phyloP scores from a whole-genome alignment of 2,797 vertebrate genomes.

The Diplodus sargus region DNA sequence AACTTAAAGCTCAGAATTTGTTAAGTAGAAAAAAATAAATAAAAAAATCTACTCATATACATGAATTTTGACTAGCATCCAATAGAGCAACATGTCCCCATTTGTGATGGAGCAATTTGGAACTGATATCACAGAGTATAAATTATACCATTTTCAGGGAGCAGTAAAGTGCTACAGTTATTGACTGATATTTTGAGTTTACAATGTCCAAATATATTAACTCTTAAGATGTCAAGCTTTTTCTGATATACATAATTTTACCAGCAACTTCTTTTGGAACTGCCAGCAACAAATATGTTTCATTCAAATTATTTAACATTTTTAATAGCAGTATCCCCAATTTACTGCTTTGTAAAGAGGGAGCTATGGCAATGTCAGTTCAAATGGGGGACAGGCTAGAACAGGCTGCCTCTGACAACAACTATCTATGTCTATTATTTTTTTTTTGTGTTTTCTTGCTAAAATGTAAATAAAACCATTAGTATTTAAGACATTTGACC shows the following conservation, averaged over 20 bases:
- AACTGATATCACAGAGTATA: neutral
- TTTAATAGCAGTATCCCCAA: neutral
- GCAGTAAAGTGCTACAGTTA: neutral
- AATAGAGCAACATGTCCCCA: neutral
- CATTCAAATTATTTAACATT: slow-evolving; percentile 3
- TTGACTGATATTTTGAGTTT: neutral
- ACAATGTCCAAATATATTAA: neutral
- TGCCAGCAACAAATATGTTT: neutral
- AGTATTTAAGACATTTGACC: neutral
- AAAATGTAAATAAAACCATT: too few relatives aligned
- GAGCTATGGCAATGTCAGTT: neutral
- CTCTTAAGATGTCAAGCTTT: neutral
- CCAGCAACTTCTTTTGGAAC: neutral
- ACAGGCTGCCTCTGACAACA: too few relatives aligned
- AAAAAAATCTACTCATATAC: neutral
- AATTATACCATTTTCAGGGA: slow-evolving; percentile 1
- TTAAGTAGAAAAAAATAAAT: too few relatives aligned
- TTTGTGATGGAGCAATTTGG: neutral
- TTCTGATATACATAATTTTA: neutral
- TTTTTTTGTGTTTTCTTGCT: neutral
- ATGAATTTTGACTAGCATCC: neutral
- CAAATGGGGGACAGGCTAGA: too few relatives aligned
- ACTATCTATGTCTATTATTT: too few relatives aligned
- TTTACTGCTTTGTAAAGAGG: neutral
- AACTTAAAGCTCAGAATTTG: neutral